Base-by-base conservation (phyloP, 2,113 vertebrate genomes). In the Aleadryas rufinucha region DNA sequence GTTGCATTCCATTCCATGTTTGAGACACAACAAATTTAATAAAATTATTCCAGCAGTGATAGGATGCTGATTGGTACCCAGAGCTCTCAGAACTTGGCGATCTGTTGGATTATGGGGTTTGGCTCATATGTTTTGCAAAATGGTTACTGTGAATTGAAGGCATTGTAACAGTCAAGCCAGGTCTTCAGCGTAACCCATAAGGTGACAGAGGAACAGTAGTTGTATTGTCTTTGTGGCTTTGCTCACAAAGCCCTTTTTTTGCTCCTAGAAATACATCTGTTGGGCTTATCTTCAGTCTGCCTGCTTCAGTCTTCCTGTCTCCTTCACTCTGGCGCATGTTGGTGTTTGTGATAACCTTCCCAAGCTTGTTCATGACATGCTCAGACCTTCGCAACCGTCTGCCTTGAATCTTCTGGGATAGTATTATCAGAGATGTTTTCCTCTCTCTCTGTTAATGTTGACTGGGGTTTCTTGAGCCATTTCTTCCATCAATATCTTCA, bases 311-410 rank as follows among this genome's bases (percentile, higher is more conserved):
- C 49, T 89, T 94, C 53, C 59, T 49, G 20, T 80, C 60, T 77
- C 50, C 44, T 81, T 39, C 57, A 5, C 79, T 84, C 35, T 90
- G 39, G 57, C 63, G 41, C 3, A 0, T 30, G 28, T 19, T 80
- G 16, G 47, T 94, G n/a, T 92, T 69, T 65, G 45, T 82, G 86
- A 86, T 95, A 92, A 83, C 49, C 66, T 95, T 87, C n/a, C 57
- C 50, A 65, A 30, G 42, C 54, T 88, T 75, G n/a, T 71, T 94
- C 33, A 4, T 81, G 27, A 82, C 7, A 6, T 59, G 66, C 37
- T 91, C 18, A 86, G 90, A 57, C 50, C n/a, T 90, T 80, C 90
- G 42, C 64, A 90, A 30, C 50, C 3, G 4, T 80, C 79, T 94
- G 50, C 61, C 63, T 65, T 83, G 59, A 76, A 39, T 90, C 75